Evolutionary conservation across 2,113 vertebrate genomes (phyloP).

Genomic region (Burhinus bistriatus): DNA sequence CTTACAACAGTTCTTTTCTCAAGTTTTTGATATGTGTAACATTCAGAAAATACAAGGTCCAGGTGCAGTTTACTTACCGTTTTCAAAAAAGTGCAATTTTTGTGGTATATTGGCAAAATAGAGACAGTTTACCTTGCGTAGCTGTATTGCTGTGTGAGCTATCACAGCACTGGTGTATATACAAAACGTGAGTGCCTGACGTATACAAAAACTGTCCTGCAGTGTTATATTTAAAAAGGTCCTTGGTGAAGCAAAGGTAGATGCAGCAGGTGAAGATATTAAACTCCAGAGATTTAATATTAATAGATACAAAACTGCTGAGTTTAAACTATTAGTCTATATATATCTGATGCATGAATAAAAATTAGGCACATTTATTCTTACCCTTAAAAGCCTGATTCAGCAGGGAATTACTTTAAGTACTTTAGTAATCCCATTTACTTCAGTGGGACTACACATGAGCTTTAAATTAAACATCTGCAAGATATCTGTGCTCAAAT

Average conservation of each 20-base stretch:
- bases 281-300: neutral
- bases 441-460: slow-evolving; percentile 47
- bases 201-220: neutral
- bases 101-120: neutral
- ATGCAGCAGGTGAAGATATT: neutral
- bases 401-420: slow-evolving; percentile 63
- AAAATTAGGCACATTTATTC: slow-evolving; percentile 56
- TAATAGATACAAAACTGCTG: slow-evolving; percentile 2
- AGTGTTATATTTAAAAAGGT: neutral
- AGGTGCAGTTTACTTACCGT: neutral
- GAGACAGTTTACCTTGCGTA: neutral
- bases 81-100: neutral
- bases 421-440: slow-evolving; percentile 61
- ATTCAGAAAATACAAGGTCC: neutral
- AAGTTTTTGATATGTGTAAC: neutral
- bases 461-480: slow-evolving; percentile 63
- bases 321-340: slow-evolving; percentile 26
- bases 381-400: slow-evolving; percentile 44
- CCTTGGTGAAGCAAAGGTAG: neutral
- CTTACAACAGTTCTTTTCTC: neutral
- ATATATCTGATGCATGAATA: slow-evolving; percentile 40
- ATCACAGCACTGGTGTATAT: neutral
- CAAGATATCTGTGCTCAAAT: slow-evolving; percentile 43
- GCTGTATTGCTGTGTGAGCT: neutral
- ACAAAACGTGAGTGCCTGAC: neutral